Evolutionary conservation across 2,797 vertebrate species (phyloP).

Genomic region (Eulemur coronatus): DNA sequence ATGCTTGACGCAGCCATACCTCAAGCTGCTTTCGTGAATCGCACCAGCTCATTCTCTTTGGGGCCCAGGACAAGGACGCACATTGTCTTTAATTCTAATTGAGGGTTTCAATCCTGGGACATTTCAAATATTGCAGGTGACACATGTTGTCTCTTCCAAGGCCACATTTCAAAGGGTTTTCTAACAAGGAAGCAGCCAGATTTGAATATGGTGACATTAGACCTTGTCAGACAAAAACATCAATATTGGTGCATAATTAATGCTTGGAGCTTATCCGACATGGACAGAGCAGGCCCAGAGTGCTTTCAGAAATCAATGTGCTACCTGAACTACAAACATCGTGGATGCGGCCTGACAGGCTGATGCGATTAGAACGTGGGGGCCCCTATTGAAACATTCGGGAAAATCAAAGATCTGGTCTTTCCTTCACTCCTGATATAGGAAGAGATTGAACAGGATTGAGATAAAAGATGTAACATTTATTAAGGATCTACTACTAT

Average conservation of each 20-base stretch:
- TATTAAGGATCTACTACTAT: background rate
- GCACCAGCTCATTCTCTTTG: slow-evolving; percentile 13
- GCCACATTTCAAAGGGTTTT: slow-evolving; percentile 79
- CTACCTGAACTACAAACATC: slow-evolving; percentile 85
- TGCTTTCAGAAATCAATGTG: slow-evolving; percentile 87
- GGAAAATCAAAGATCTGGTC: slow-evolving; percentile 64
- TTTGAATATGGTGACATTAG: slow-evolving; percentile 84
- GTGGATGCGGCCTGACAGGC: slow-evolving; percentile 83
- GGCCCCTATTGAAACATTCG: slow-evolving; percentile 55
- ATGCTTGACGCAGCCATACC: background rate
- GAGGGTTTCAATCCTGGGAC: slow-evolving; percentile 68
- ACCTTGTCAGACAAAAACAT: slow-evolving; percentile 85
- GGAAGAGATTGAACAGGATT: background rate
- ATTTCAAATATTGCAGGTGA: slow-evolving; percentile 77
- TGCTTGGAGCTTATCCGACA: slow-evolving; percentile 79
- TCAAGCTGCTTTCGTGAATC: background rate
- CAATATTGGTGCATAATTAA: slow-evolving; percentile 88
- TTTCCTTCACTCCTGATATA: slow-evolving; percentile 49
- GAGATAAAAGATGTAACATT: slow-evolving; percentile 52
- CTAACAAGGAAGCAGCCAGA: slow-evolving; percentile 82
- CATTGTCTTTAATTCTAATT: slow-evolving; percentile 72
- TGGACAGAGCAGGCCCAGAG: slow-evolving; percentile 82
- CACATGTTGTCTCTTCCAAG: slow-evolving; percentile 76
- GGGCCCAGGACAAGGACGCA: slow-evolving; percentile 22
- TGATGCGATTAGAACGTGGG: slow-evolving; percentile 68